Evolutionary conservation across 2,797 vertebrate genomes (phyloP), one percentile per base, ranked within the genome.

Genomic region (Peromyscus eremicus): DNA sequence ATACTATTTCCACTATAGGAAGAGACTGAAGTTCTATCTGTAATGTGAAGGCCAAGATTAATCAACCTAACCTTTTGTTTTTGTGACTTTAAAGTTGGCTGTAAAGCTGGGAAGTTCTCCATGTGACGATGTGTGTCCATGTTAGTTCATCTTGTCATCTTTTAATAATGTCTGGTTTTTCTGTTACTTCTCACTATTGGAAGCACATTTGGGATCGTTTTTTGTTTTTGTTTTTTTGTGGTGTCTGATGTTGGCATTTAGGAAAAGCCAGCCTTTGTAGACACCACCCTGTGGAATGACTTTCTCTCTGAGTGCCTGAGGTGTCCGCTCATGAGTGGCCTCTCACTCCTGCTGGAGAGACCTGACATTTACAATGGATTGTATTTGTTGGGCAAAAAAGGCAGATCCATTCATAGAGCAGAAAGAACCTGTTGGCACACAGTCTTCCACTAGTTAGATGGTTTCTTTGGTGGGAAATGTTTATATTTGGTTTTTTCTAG

Each of bases 361-460:
- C 98, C 97, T 98, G 99, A 99, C 99, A 99, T 99, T 99, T 99
- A 99, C 99, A 99, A 99, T 99, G 99, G 99, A 97, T 99, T 99
- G 99, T 99, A 99, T 99, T 98, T 98, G 99, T 99, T 99, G 95
- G 95, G 98, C 95, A 96, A 98, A 13, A 97, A 97, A 96, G 98
- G 98, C 97, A 73, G 96, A 94, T 98, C 97, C 98, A 97, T 98
- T 98, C 98, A 98, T 97, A 98, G 97, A 97, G 96, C 95, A 98
- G 98, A 98, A 98, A 98, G 97, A 98, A 98, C 98, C 97, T 98
- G 82, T 96, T 95, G 98, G 98, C 97, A 82, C 90, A 95, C 98
- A 98, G 98, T 98, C 98, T 99, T 98, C 98, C 98, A 96, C 98
- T 98, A 97, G 95, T 98, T 89, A 97, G 71, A 92, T 68, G 94